These are phyloP conservation scores for Centruroides sculpturatus DNA, from an alignment of 1,140 invertebrate genomes.

Conservation along the genomic window DNA sequence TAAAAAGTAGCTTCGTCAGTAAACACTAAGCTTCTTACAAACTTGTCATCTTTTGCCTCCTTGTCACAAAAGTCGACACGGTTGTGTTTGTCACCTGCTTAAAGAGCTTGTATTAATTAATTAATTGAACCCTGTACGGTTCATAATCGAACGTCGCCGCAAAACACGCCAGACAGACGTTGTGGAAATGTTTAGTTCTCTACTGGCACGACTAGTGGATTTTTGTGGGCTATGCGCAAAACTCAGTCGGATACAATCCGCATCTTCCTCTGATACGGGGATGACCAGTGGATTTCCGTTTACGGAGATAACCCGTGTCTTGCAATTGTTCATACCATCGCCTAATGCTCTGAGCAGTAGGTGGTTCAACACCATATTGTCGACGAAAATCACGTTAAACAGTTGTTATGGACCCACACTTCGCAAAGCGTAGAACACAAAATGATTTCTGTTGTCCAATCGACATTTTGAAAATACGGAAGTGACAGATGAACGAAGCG, in stretches of 20 bases:
- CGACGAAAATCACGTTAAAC: not conserved
- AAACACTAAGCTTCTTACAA: not conserved
- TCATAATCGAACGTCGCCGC: not conserved
- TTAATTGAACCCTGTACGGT: not conserved
- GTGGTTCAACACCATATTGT: not conserved
- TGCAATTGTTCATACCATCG: not conserved
- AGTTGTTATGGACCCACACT: not conserved
- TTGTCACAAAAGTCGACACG: not conserved
- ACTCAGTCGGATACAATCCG: not conserved
- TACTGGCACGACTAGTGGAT: not conserved
- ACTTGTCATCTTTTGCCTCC: not conserved
- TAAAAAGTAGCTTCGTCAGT: constrained; percentile 5
- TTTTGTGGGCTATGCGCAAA: constrained; percentile 1
- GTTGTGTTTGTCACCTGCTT: not conserved
- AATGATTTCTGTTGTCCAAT: not conserved
- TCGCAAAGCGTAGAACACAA: not conserved
- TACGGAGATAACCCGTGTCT: not conserved
- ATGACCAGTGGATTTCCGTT: not conserved
- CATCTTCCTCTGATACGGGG: not conserved
- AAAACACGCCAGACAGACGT: constrained; percentile 5
- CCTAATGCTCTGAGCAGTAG: not conserved
- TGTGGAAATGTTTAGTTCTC: constrained; percentile 2
- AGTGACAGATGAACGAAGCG: no score
- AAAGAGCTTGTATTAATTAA: not conserved
- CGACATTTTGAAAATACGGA: no score